Conservation (phyloP, 1,140 invertebrate species). For the Drosophila asahinai region DNA sequence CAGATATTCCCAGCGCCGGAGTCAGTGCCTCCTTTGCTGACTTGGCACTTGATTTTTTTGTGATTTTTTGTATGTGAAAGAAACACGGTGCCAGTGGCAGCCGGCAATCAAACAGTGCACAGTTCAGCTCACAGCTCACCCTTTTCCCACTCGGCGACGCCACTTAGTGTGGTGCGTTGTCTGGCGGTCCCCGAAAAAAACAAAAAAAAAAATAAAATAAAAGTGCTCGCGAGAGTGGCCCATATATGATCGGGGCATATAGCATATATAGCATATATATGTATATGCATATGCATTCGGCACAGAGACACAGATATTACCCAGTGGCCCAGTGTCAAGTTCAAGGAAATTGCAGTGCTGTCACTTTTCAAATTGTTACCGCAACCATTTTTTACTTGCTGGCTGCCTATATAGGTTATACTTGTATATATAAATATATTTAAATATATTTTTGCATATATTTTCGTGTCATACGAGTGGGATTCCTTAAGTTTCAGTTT, state of each 20-base stretch:
- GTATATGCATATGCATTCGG: slow-evolving; percentile 34
- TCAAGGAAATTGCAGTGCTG: slow-evolving; percentile 78
- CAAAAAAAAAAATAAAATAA: slow-evolving; percentile 12
- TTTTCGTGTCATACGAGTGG: slow-evolving; percentile 24
- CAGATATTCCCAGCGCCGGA: slow-evolving; percentile 37
- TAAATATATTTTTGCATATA: slow-evolving; percentile 4
- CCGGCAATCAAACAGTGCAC: slow-evolving; percentile 32
- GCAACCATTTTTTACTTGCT: slow-evolving; percentile 45
- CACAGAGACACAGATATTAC: slow-evolving; percentile 33
- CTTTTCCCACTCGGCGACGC: slow-evolving; percentile 42
- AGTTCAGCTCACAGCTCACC: slow-evolving; percentile 25
- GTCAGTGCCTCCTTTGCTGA: slow-evolving; percentile 56
- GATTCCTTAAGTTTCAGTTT: slow-evolving; percentile 44
- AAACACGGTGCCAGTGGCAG: slow-evolving; percentile 25
- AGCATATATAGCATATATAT: slow-evolving; percentile 16
- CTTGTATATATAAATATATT: background rate
- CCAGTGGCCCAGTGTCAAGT: slow-evolving; percentile 72
- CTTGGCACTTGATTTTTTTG: slow-evolving; percentile 25
- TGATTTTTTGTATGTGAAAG: slow-evolving; percentile 17
- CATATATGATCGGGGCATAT: slow-evolving; percentile 34
- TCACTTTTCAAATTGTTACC: slow-evolving; percentile 67
- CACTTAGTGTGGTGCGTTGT: slow-evolving; percentile 51
- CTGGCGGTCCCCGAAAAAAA: slow-evolving; percentile 13
- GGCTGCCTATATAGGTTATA: background rate
- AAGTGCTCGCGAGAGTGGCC: slow-evolving; percentile 12